Conservation (phyloP, 2,113 vertebrate genomes). For the Semnornis frantzii region DNA sequence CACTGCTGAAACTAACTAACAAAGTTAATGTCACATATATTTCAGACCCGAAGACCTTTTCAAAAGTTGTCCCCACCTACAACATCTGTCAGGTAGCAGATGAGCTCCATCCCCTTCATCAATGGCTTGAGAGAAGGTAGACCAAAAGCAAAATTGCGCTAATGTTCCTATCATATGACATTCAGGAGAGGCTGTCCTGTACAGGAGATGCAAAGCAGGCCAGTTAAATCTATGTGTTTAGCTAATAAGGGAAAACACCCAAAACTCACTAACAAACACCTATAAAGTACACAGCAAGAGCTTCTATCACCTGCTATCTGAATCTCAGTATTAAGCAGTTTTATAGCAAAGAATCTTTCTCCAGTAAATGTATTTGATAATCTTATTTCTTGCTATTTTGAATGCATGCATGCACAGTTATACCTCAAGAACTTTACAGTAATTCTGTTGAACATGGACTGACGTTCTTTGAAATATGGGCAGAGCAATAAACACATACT, state of each 20-base stretch:
- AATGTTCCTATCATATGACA: neutral
- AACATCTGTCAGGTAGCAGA: neutral
- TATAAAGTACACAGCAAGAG: neutral
- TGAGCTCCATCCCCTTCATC: neutral
- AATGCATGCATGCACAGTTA: neutral
- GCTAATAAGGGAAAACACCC: neutral
- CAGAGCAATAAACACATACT: neutral
- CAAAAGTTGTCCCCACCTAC: neutral
- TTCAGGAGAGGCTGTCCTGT: neutral
- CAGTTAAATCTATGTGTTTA: neutral
- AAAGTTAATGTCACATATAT: neutral
- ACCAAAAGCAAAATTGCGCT: neutral
- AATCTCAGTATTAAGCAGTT: neutral
- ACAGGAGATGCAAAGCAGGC: neutral
- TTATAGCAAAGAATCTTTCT: neutral
- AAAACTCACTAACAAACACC: neutral
- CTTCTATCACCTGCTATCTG: neutral
- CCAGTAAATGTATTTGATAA: neutral
- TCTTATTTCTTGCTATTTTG: neutral
- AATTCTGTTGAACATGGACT: neutral
- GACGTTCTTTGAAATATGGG: neutral
- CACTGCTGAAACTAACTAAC: conserved; percentile 10
- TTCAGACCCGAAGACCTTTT: neutral
- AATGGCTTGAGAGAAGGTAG: neutral
- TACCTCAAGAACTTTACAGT: neutral